Conservation (phyloP, 2,797 vertebrate genomes). For the Alectoris magna region DNA sequence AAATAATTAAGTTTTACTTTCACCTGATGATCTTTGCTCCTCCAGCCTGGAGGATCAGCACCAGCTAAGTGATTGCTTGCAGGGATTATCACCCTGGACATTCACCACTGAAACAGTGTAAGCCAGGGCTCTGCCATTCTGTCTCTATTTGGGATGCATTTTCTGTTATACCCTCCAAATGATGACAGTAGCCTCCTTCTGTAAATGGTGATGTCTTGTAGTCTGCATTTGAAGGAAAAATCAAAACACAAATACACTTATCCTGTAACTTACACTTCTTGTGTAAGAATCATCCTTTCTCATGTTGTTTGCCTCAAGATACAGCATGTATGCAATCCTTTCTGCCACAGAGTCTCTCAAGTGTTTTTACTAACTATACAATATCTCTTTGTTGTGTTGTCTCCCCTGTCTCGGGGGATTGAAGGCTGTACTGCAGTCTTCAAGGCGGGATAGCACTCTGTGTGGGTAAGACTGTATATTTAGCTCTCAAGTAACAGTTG, state of each 20-base stretch:
- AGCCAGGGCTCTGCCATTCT: background rate
- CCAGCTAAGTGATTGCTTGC: background rate
- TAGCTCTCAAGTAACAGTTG: background rate
- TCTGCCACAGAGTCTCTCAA: background rate
- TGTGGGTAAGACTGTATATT: background rate
- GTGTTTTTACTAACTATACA: background rate
- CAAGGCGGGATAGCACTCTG: background rate
- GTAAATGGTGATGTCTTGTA: background rate
- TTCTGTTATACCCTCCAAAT: background rate
- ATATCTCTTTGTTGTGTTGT: background rate
- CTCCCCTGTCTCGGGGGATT: background rate
- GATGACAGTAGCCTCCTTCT: background rate
- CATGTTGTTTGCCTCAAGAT: background rate
- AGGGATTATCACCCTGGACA: background rate
- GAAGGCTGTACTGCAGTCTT: background rate
- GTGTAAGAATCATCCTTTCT: background rate
- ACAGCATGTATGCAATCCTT: background rate
- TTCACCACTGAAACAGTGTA: background rate
- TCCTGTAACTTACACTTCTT: background rate
- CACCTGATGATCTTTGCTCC: background rate
- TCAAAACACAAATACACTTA: background rate
- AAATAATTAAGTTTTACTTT: background rate
- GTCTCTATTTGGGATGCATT: background rate
- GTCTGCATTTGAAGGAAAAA: background rate
- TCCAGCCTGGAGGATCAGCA: background rate